Base-by-base conservation (phyloP, 2,113 vertebrate genomes). In the Raja brachyura region DNA sequence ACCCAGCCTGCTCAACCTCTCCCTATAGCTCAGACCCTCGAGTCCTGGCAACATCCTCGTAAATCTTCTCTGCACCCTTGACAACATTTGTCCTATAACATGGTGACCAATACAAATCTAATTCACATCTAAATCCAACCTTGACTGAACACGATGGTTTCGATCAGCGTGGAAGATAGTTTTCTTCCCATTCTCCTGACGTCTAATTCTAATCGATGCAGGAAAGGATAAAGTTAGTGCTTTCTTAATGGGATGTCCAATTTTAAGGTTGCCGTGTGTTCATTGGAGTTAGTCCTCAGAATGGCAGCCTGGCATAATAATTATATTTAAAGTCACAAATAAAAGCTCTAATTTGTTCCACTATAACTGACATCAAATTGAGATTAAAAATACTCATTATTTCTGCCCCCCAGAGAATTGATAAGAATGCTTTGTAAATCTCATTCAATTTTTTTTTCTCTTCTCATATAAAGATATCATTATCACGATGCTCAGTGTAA, bases 251-350 rank as follows among this genome's bases (percentile, higher is more conserved):
- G 86, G 11, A 54, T 92, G 2, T 11, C 54, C 31, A 70, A 90
- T 20, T 7, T 20, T 90, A 68, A 68, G 16, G 61, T 31, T 20
- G 86, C 86, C 20, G 61, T 48, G 63, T 39, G 11, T 33, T 90
- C 63, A 90, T 90, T 90, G 31, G 86, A 18, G 66, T 68, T 73
- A 90, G 66, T 33, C 61, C 66, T 20, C 85, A 31, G 86, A 63
- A 33, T 68, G 31, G 11, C 31, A 74, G 39, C 39, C 39, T 25
- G 25, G 39, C 66, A 74, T 48, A 25, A 39, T 92, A 73, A 92
- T 92, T 92, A 92, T 92, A 48, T 92, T 74, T 92, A 28, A 92
- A 54, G 68, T 9, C 66, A 92, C 90, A 92, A 92, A 92, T 92
- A 92, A 92, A 54, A 11, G 3, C 33, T 74, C 66, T 54, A 92